Evolutionary conservation across 2,888 invertebrate genomes (phyloP), one percentile per base, ranked within the genome.

Genomic region (Papilio gigon): DNA sequence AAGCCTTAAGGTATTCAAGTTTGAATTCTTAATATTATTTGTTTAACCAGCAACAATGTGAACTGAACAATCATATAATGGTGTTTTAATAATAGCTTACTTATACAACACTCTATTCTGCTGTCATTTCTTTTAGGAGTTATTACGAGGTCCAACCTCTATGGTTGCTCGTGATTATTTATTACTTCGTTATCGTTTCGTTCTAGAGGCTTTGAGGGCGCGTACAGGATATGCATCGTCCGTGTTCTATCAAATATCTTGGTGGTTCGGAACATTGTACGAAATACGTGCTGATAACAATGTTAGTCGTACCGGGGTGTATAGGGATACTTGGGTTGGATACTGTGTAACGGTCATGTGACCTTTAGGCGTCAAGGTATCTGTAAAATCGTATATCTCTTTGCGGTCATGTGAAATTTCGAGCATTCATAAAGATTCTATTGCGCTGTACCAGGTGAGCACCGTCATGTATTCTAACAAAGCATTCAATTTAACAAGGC

Each of bases 401-500:
- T n/a, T 6, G n/a, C 44, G 2, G 11, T 42, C 22, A 11, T 47
- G 3, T 2, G 22, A 47, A 44, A 12, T 12, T 22, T 20, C 47
- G 22, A 22, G 22, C 22, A 9, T 0, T 1, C 4, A 47, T 22
- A 47, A 22, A 47, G 22, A 4, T 47, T 47, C 22, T 2, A 47
- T n/a, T 1, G 22, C 2, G 22, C 22, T 22, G n/a, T 53, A 53
- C 44, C 27, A 14, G 25, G 50, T 53, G 27, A 25, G 33, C 22
- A 20, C 33, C 65, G 53, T 22, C 50, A 62, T 56, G 61, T 69
- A 42, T 65, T 61, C 65, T 64, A 68, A 77, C 80, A 81, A 82
- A 83, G 79, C 77, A 80, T 83, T 79, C 78, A 81, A 81, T 84
- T 80, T 81, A 84, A 83, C 80, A 75, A 83, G 79, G 76, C 77